phyloP scores from a whole-genome alignment of 2,113 vertebrate genomes.

The Anoplopoma fimbria region DNA sequence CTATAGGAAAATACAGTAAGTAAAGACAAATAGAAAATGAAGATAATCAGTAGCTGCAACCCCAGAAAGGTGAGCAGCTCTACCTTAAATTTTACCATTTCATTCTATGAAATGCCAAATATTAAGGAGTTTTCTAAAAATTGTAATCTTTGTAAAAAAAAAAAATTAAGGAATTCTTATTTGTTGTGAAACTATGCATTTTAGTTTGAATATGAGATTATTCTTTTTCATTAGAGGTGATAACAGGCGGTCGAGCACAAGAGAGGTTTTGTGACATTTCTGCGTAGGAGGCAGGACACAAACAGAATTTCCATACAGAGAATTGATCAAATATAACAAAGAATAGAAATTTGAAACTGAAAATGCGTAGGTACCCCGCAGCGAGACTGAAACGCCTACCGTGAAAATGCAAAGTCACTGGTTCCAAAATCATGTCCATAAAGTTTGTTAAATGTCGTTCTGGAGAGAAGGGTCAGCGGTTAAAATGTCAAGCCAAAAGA shows the following conservation, averaged over 20 bases:
- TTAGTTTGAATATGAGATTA: background rate
- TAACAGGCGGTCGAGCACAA: too few relatives aligned
- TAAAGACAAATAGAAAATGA: background rate
- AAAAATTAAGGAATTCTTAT: background rate
- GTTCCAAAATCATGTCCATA: background rate
- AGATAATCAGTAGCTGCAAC: too few relatives aligned
- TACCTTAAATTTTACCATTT: background rate
- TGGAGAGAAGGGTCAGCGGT: background rate
- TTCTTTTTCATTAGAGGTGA: background rate
- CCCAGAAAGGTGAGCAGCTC: too few relatives aligned
- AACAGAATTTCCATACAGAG: conserved; percentile 37
- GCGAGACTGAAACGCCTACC: conserved; percentile 36
- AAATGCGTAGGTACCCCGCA: conserved; percentile 40
- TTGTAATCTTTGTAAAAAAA: background rate
- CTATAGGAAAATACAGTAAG: background rate
- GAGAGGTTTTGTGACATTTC: background rate
- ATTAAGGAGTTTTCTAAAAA: background rate
- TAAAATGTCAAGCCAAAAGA: background rate
- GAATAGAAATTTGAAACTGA: conserved; percentile 64
- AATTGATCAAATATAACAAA: conserved; percentile 19
- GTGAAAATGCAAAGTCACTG: conserved; percentile 40
- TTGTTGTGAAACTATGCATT: background rate
- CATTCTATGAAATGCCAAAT: background rate
- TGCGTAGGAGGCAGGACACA: conserved; percentile 6
- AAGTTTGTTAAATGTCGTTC: conserved; percentile 5